Conservation (phyloP, 2,888 invertebrate species). For the Acleris cristana region DNA sequence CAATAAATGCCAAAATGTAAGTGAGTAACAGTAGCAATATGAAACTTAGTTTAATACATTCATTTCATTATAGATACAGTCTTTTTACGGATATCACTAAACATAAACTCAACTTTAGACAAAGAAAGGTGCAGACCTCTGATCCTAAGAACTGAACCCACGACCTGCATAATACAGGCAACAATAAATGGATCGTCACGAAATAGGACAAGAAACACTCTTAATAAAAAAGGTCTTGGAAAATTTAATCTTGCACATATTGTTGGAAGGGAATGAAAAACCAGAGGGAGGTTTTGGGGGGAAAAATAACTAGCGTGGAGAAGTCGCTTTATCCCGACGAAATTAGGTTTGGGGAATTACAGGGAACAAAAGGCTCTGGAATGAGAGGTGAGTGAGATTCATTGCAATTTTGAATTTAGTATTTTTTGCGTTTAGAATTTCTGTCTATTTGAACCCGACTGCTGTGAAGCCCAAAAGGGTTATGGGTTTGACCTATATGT, state of each 20-base stretch:
- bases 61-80: too few relatives aligned
- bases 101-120: slow-evolving; percentile 13
- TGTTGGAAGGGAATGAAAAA: slow-evolving; percentile 36
- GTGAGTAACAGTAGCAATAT: too few relatives aligned
- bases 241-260: slow-evolving; percentile 41
- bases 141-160: slow-evolving; percentile 17
- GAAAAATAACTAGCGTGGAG: slow-evolving; percentile 62
- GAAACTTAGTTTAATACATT: too few relatives aligned
- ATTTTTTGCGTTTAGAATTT: background rate
- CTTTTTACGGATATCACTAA: slow-evolving; percentile 16
- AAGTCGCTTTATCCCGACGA: slow-evolving; percentile 39
- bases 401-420: slow-evolving; percentile 9
- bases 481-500: too few relatives aligned
- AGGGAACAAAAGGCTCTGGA: slow-evolving; percentile 6
- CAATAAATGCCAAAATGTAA: too few relatives aligned
- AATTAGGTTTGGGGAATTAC: slow-evolving; percentile 36
- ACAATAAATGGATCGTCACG: slow-evolving; percentile 36
- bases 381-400: slow-evolving; percentile 1
- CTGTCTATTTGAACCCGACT: too few relatives aligned
- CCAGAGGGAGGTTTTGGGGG: slow-evolving; percentile 54
- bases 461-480: too few relatives aligned
- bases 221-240: slow-evolving; percentile 32
- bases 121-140: slow-evolving; percentile 25
- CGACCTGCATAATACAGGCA: slow-evolving; percentile 25
- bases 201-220: slow-evolving; percentile 27